Evolutionary conservation across 2,888 invertebrate genomes (phyloP), one percentile per base, ranked within the genome.

Genomic region (Luperina nickerlii): DNA sequence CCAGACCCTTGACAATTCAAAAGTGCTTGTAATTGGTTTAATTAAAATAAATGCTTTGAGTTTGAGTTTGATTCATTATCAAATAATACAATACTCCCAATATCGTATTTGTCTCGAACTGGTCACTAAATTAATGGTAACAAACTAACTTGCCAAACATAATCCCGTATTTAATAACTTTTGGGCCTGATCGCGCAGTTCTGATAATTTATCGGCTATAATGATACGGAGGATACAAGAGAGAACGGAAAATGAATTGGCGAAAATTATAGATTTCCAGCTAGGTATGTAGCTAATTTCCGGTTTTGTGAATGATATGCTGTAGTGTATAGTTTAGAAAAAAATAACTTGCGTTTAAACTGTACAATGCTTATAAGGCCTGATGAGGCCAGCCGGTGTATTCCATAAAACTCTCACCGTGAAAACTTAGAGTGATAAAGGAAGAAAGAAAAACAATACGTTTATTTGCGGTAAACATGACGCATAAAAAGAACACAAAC

Each of bases 121-220:
- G 27, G 48, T 81, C n/a, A 27, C 38, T 48, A 66, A 82, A 77
- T 83, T 45, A 77, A 51, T 4, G 20, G 57, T 73, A 74, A 77
- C 62, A 48, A 70, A 69, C 72, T 60, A 48, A 77, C 60, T 76
- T 83, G 78, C 77, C 83, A 20, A 73, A 77, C 38, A 42, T 77
- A 70, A 77, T 77, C 38, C 45, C 38, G 45, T 70, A 42, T 74
- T 77, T 74, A 66, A 77, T 77, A 82, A 66, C 63, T 65, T 82
- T 70, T 38, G 27, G 38, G 54, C 1, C 9, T 70, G 74, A 77
- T 67, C 69, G 73, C 60, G 27, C 60, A 62, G 38, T 42, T 20
- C 7, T 32, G 24, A 24, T 51, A 60, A 82, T 82, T 83, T 83
- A 83, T 79, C 62, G 60, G 51, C 57, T n/a, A 9, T 82, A 77